phyloP scores from a whole-genome alignment of 2,113 vertebrate genomes.

The Scalopus aquaticus region DNA sequence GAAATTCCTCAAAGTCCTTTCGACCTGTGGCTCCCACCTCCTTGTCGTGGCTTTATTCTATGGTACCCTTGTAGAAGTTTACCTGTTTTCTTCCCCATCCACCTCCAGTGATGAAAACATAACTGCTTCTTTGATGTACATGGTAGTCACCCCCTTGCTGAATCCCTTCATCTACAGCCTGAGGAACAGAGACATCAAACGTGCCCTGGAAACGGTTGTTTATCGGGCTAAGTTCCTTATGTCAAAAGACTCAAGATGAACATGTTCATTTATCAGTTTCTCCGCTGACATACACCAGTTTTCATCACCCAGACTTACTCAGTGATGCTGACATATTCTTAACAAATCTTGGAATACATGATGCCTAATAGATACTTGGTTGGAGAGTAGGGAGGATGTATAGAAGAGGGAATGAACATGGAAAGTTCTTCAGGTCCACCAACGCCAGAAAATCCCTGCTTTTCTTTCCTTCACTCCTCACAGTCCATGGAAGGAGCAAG shows the following conservation, averaged over 20 bases:
- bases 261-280: neutral
- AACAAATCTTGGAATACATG: too few species aligned
- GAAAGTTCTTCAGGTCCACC: too few species aligned
- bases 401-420: too few species aligned
- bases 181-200: neutral
- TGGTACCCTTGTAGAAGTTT: conserved; percentile 54
- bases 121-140: conserved; percentile 64
- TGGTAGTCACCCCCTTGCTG: conserved; percentile 53
- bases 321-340: too few species aligned
- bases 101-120: neutral
- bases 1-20: too few species aligned
- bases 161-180: conserved; percentile 49
- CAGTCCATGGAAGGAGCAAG: too few species aligned
- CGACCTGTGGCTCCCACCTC: conserved; percentile 44
- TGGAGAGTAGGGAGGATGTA: too few species aligned
- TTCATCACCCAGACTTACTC: too few species aligned
- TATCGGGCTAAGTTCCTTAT: neutral
- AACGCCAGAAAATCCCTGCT: too few species aligned
- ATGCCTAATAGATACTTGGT: too few species aligned
- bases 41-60: conserved; percentile 65
- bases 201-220: conserved; percentile 35
- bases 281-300: too few species aligned
- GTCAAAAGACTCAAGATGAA: neutral
- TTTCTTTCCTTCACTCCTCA: too few species aligned
- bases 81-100: conserved; percentile 58